These are phyloP conservation scores for Melanostigma gelatinosum DNA, from an alignment of 2,113 vertebrate species.

Conservation along the genomic window DNA sequence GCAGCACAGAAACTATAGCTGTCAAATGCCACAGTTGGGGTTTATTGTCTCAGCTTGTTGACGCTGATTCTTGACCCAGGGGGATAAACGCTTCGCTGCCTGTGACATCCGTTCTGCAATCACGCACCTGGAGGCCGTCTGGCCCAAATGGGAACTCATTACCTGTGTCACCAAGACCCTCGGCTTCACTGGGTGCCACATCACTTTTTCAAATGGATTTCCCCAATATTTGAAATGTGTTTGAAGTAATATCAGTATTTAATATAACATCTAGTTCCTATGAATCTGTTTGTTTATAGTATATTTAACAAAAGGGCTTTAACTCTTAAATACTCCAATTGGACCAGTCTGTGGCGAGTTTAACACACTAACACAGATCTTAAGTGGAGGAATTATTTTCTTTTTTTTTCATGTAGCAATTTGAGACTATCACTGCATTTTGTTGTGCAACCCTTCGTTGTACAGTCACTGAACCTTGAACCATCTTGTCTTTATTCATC, in stretches of 20 bases:
- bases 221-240: constrained; percentile 27
- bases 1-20: constrained; percentile 22
- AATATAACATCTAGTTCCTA: not conserved
- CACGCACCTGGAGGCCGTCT: constrained; percentile 61
- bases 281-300: not conserved
- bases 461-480: not conserved
- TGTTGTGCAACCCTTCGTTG: not conserved
- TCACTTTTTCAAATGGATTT: constrained; percentile 20
- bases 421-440: not conserved
- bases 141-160: constrained; percentile 65
- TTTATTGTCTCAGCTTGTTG: constrained; percentile 53
- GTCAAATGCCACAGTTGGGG: constrained; percentile 43
- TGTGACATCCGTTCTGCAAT: constrained; percentile 57
- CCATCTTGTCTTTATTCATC: not conserved
- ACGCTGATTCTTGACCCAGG: constrained; percentile 58
- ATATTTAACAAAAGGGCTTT: not conserved
- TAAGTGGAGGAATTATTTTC: not conserved
- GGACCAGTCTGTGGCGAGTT: not conserved
- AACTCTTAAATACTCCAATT: not conserved
- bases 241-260: not conserved
- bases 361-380: not conserved
- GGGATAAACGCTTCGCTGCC: constrained; percentile 58
- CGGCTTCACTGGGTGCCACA: constrained; percentile 6
- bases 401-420: no score
- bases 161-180: constrained; percentile 75